Base-by-base conservation (phyloP, 1,140 invertebrate genomes). In the Drosophila eugracilis region DNA sequence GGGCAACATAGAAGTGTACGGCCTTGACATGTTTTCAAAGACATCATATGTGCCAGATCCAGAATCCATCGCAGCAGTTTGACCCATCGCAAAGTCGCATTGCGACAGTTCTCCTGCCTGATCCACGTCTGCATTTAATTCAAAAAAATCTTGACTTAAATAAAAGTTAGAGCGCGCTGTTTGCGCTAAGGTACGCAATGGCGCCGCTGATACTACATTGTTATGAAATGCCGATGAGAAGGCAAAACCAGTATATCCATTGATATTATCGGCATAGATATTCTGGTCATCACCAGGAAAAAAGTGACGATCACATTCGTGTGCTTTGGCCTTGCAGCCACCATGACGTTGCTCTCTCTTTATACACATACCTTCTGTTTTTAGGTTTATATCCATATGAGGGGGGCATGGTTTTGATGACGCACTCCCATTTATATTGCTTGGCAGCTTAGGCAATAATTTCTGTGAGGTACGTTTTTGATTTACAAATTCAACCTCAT, bases 401-500 rank as follows among this genome's bases (percentile, higher is more conserved):
- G 21, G 10, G n/a, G 19, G 5, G 10, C 26, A 34, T 48, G 21
- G 21, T n/a, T 19, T 22, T 12, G 30, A 36, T n/a, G 17, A 15
- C 4, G 7, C 15, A 17, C 44, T 81, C 14, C 57, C 63, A 44
- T 59, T 91, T 21, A 73, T 60, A 30, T 69, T 62, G 9, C 71
- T 47, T 30, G 72, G 60, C 48, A 78, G 14, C 21, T 42, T 30
- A 54, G 78, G 76, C 34, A 90, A 49, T 32, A 77, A n/a, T 63
- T 88, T 86, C 4, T 53, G 26, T 32, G 53, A 63, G 36, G 55
- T 48, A 21, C 41, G 93, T 86, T 94, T 94, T 91, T 94, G 95
- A 94, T 94, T 95, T 94, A 34, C 94, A 92, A 69, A 71, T 10
- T 36, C 59, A 48, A 21, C 53, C n/a, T 44, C 48, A 57, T 60